Evolutionary conservation across 2,113 vertebrate genomes (phyloP).

Genomic region (Morone saxatilis): DNA sequence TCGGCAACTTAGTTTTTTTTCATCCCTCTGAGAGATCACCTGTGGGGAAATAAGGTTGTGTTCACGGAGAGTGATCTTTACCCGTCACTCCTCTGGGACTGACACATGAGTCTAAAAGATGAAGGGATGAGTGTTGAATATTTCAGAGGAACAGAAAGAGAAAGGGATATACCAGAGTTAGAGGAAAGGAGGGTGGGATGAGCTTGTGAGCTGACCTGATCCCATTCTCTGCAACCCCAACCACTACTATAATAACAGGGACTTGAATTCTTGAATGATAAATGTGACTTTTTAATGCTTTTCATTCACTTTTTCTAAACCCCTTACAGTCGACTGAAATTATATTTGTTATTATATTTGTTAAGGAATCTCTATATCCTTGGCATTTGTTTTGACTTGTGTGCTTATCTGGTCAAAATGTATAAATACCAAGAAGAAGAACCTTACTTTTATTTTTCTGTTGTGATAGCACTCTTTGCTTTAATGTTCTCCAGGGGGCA

Average conservation of each 20-base stretch:
- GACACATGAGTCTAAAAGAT: slow-evolving; percentile 58
- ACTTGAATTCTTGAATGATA: not conserved
- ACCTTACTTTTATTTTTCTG: not conserved
- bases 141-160: slow-evolving; percentile 65
- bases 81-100: slow-evolving; percentile 68
- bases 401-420: not conserved
- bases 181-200: not conserved
- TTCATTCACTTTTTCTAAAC: not conserved
- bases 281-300: not conserved
- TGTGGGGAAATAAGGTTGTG: slow-evolving; percentile 68
- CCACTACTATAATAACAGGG: slow-evolving; percentile 7
- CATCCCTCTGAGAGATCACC: slow-evolving; percentile 46
- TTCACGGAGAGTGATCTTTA: slow-evolving; percentile 77
- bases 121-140: slow-evolving; percentile 78
- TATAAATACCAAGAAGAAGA: not conserved
- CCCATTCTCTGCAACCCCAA: not conserved
- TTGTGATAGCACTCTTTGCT: not conserved
- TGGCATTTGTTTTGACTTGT: not conserved
- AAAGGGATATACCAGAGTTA: slow-evolving; percentile 24
- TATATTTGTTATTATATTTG: not conserved
- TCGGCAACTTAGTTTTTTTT: slow-evolving; percentile 13
- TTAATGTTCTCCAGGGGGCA: not conserved
- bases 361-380: not conserved
- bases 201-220: slow-evolving; percentile 18
- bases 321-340: not conserved